Evolutionary conservation across 1,140 invertebrate species (phyloP).

Genomic region (Saccostrea cuccullata): DNA sequence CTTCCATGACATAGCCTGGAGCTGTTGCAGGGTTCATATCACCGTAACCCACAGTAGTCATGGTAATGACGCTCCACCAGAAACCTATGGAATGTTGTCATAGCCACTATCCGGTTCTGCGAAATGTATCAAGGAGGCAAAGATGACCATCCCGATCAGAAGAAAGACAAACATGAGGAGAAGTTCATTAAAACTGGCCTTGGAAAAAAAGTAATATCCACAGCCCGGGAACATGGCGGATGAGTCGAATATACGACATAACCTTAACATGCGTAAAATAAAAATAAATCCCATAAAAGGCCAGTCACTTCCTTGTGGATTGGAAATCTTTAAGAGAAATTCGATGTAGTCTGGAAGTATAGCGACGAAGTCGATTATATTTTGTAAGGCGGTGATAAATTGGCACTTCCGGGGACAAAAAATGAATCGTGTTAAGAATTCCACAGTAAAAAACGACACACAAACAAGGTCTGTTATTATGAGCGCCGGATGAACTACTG

Average conservation of each 20-base stretch:
- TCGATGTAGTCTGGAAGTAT: conserved; percentile 73
- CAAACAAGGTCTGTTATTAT: conserved; percentile 72
- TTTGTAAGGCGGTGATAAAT: conserved; percentile 72
- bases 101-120: conserved; percentile 84
- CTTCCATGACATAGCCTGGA: conserved; percentile 91
- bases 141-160: conserved; percentile 75
- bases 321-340: conserved; percentile 65
- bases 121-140: conserved; percentile 74
- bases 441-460: conserved; percentile 74
- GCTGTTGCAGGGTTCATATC: conserved; percentile 86
- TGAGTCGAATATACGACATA: conserved; percentile 98
- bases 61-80: conserved; percentile 99
- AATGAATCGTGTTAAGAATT: conserved; percentile 71
- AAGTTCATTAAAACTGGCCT: conserved; percentile 99
- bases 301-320: conserved; percentile 64
- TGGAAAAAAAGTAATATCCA: conserved; percentile 98
- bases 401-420: conserved; percentile 73
- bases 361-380: conserved; percentile 75
- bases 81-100: conserved; percentile 97
- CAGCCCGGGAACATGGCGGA: conserved; percentile 98
- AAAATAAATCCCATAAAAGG: conserved; percentile 74
- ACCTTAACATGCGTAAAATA: conserved; percentile 99
- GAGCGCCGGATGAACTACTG: conserved; percentile 69
- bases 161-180: conserved; percentile 86
- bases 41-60: conserved; percentile 98